Evolutionary conservation across 2,888 invertebrate genomes (phyloP).

Genomic region (Thumatha senex): DNA sequence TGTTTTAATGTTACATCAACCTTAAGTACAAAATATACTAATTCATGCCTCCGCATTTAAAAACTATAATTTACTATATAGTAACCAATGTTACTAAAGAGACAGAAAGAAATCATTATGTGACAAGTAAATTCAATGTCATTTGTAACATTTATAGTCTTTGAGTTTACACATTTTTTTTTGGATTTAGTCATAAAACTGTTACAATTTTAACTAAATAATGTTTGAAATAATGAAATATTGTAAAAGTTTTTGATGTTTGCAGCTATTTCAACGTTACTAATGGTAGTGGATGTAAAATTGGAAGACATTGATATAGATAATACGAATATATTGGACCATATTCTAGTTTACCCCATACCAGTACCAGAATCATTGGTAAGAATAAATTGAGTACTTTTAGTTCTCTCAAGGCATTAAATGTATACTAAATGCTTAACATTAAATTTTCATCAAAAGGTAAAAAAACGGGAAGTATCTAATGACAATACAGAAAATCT

Average conservation of each 20-base stretch:
- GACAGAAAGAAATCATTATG: too few species aligned
- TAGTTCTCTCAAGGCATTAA: too few species aligned
- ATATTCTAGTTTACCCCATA: slow-evolving; percentile 40
- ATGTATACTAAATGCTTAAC: slow-evolving; percentile 2
- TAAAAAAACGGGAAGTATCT: slow-evolving; percentile 40
- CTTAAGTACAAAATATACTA: too few species aligned
- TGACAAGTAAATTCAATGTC: too few species aligned
- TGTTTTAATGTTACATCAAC: too few species aligned
- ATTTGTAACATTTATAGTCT: too few species aligned
- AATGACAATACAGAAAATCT: slow-evolving; percentile 26
- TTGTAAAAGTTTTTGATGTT: background rate
- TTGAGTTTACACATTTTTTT: too few species aligned
- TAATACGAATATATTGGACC: slow-evolving; percentile 36
- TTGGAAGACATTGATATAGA: slow-evolving; percentile 16
- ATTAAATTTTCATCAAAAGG: slow-evolving; percentile 48
- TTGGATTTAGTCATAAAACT: too few species aligned
- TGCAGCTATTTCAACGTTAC: slow-evolving; percentile 22
- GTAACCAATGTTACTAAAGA: background rate
- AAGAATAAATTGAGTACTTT: slow-evolving; percentile 18
- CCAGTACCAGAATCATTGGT: slow-evolving; percentile 34
- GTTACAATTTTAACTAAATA: too few species aligned
- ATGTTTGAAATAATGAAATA: too few species aligned
- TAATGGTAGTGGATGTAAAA: slow-evolving; percentile 18
- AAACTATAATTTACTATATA: background rate
- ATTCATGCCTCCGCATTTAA: too few species aligned